These are phyloP conservation scores for Allolobophora icterica DNA, from an alignment of 2,888 invertebrate genomes.

Conservation along the genomic window DNA sequence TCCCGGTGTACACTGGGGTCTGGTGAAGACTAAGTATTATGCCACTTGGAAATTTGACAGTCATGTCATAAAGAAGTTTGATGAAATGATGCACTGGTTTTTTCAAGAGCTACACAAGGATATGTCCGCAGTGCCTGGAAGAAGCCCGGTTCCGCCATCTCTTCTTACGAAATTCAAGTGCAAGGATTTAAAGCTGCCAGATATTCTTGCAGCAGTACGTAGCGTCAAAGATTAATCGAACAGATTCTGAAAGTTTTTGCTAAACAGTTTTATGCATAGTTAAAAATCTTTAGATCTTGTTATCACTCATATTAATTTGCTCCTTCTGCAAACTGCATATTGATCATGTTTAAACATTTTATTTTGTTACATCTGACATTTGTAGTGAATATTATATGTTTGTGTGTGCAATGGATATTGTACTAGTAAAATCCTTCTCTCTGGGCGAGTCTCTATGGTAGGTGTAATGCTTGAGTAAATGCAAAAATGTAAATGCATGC, in stretches of 20 bases:
- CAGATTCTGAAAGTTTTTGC: neutral
- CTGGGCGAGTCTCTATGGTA: too few species aligned
- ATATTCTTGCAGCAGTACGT: conserved; percentile 2
- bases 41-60: neutral
- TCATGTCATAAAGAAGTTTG: too few species aligned
- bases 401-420: too few species aligned
- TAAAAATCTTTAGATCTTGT: too few species aligned
- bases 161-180: neutral
- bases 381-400: too few species aligned
- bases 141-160: neutral
- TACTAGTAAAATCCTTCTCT: too few species aligned
- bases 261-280: neutral
- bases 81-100: conserved; percentile 25
- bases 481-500: too few species aligned
- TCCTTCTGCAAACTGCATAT: too few species aligned
- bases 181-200: neutral
- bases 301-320: too few species aligned
- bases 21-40: neutral
- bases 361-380: too few species aligned
- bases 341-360: too few species aligned
- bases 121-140: neutral
- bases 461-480: too few species aligned
- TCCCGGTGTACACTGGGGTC: neutral
- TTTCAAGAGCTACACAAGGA: neutral
- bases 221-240: neutral